phyloP scores from a whole-genome alignment of 1,140 invertebrate genomes.

The Rhyacophila brunnea region DNA sequence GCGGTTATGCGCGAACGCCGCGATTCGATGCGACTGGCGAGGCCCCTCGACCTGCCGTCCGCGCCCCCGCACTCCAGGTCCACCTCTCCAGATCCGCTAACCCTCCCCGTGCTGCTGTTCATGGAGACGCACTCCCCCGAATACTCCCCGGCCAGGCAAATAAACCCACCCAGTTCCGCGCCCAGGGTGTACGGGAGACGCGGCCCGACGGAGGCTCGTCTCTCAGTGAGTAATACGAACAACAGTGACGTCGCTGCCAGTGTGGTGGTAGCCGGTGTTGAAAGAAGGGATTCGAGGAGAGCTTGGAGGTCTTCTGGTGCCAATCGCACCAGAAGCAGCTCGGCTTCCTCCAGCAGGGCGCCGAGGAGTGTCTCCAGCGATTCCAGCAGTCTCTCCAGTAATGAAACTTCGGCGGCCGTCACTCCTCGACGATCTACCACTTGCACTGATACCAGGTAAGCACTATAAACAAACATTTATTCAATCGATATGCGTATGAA shows the following conservation, averaged over 20 bases:
- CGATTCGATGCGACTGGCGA: conserved; percentile 28
- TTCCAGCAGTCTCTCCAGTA: conserved; percentile 23
- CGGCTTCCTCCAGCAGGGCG: conserved; percentile 2
- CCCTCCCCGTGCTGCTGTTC: conserved; percentile 26
- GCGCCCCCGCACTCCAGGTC: conserved; percentile 21
- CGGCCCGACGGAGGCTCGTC: conserved; percentile 7
- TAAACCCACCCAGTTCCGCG: background rate
- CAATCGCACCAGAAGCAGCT: conserved; percentile 17
- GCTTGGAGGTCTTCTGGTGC: conserved; percentile 1
- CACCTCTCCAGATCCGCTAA: conserved; percentile 16
- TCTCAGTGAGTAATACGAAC: conserved; percentile 13
- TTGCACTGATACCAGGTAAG: no score
- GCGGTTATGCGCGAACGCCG: conserved; percentile 1
- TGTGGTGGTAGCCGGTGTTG: conserved; percentile 6
- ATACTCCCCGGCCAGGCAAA: background rate
- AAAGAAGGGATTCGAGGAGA: conserved; percentile 2
- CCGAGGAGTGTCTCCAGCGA: conserved; percentile 17
- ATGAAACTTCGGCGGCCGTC: conserved; percentile 10
- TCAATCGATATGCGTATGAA: no score
- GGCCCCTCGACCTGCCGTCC: conserved; percentile 17
- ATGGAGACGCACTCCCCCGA: conserved; percentile 25
- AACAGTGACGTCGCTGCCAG: conserved; percentile 4
- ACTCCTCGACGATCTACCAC: background rate
- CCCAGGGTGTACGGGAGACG: background rate
- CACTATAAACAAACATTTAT: no score